Base-by-base conservation (phyloP, 2,888 invertebrate species). In the Linnaemya tessellans region DNA sequence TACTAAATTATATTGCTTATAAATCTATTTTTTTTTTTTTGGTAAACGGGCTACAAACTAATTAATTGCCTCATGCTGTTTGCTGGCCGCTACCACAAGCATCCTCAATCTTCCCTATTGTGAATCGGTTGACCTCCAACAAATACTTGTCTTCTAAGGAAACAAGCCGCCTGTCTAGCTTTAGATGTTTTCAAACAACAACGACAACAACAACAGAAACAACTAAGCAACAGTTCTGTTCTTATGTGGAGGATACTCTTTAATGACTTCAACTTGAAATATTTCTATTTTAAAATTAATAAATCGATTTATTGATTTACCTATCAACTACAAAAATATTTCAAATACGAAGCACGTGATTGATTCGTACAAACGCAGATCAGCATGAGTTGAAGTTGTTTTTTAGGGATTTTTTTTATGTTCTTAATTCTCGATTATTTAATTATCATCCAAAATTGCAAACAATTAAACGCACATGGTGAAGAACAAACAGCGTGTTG, bases 311-410 rank as follows among this genome's bases (percentile, higher is more conserved):
- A 15, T 41, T 41, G 5, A 41, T 13, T 41, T 38, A 18, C 5
- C 38, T 62, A 20, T 9, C 1, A 10, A 56, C 3, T 30, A 22
- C 13, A 62, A 25, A n/a, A n/a, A 54, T 20, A 20, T 15, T 70
- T 56, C 5, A 43, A 56, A 56, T 41, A n/a, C 58, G 79, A 73
- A 62, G 73, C 41, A 56, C 58, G 67, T 68, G 62, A 58, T 79
- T 64, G 56, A 41, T 74, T 67, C 18, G 11, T 62, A 60, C 38
- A n/a, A 68, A 78, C 22, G 25, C 25, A 64, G 65, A 77, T 43
- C 46, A 15, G 5, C 20, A 20, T 46, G 13, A n/a, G 20, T 25
- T 51, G 67, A 74, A 68, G 68, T n/a, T 35, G 25, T 56, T 51
- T 68, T 25, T 18, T 56, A 30, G 30, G 30, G 30, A 30, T 30